Evolutionary conservation across 2,797 vertebrate genomes (phyloP), one percentile per base, ranked within the genome.

Genomic region (Bovichtus diacanthus): DNA sequence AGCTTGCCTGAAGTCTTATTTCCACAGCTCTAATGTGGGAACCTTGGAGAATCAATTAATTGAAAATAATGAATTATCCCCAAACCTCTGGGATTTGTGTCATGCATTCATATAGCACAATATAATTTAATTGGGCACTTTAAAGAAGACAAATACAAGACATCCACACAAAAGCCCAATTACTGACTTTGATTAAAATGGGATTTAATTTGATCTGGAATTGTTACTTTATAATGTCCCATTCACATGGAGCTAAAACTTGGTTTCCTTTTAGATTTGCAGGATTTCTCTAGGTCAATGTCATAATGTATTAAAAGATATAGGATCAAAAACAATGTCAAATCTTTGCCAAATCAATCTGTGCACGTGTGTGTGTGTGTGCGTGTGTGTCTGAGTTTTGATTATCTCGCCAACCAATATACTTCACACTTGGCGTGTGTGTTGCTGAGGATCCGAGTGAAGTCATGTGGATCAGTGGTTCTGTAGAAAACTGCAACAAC

Each of bases 11-110:
- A 46, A 69, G 53, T 11, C 62, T n/a, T n/a, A n/a, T 60, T 68
- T 76, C 21, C 58, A 67, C 53, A 68, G 69, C 51, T 70, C 36
- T 29, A 39, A n/a, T 58, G 21, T 44, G 18, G 23, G 36, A 50
- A 66, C 43, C 73, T 56, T 2, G 10, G 50, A 73, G 50, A 66
- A 65, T 25, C 6, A 55, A 71, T 68, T 68, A 8, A 73, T 80
- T 69, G 49, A 44, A 62, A 25, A 25, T 36, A 39, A 79, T 64
- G 38, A 23, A 68, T 74, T 41, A 68, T 54, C 49, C 19, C 3
- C 2, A 16, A 16, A 66, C 56, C 65, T 58, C 58, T 31, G 6
- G 29, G 36, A 18, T 65, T 47, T 60, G 34, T 62, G 50, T 34
- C 46, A 58, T 10, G n/a, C 4, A 31, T 53, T 68, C 44, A 46